Evolutionary conservation across 2,888 invertebrate species (phyloP).

Genomic region (Parasteatoda lunata): DNA sequence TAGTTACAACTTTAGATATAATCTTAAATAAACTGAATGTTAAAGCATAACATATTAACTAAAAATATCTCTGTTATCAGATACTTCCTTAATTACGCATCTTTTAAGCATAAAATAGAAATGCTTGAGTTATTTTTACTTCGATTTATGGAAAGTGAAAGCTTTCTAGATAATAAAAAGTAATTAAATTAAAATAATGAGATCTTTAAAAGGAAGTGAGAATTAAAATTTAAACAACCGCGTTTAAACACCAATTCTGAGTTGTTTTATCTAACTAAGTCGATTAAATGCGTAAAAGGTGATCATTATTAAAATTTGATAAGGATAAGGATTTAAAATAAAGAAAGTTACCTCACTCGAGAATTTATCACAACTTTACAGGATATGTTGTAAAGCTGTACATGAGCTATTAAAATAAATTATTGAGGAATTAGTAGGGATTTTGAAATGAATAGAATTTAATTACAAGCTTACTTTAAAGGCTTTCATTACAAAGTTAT

Average conservation of each 20-base stretch:
- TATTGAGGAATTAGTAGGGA: constrained; percentile 2
- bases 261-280: constrained; percentile 5
- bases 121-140: too few species aligned
- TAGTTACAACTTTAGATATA: too few species aligned
- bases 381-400: neutral
- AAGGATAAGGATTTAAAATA: neutral
- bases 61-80: too few species aligned
- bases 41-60: too few species aligned
- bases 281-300: neutral
- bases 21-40: too few species aligned
- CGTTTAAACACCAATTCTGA: constrained; percentile 10
- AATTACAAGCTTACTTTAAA: too few species aligned
- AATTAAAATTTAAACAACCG: constrained; percentile 20
- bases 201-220: neutral
- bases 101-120: too few species aligned
- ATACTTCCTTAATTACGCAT: too few species aligned
- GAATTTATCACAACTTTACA: neutral
- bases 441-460: neutral
- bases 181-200: constrained; percentile 56
- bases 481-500: too few species aligned
- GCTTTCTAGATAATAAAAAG: constrained; percentile 17
- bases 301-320: constrained; percentile 3
- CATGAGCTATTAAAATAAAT: neutral
- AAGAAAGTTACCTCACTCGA: neutral
- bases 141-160: constrained; percentile 50